phyloP scores from a whole-genome alignment of 2,797 vertebrate genomes.

The Anguilla pacifica region DNA sequence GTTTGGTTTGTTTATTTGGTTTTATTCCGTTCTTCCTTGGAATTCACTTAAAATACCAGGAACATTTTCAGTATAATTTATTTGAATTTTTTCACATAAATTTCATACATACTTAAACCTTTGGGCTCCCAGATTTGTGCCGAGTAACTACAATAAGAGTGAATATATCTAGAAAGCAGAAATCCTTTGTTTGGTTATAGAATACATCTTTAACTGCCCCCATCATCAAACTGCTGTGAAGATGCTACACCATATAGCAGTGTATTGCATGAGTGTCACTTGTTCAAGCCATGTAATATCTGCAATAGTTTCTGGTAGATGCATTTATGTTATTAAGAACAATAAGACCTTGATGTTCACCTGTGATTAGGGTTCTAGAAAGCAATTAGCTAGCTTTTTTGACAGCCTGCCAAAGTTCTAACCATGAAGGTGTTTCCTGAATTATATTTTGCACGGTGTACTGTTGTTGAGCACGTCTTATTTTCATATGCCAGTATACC shows the following conservation, averaged over 20 bases:
- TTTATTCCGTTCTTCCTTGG: not conserved
- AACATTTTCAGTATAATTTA: not conserved
- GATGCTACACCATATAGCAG: not conserved
- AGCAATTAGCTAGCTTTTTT: conserved; percentile 41
- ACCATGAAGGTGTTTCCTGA: conserved; percentile 29
- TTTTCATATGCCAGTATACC: not conserved
- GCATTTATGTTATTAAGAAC: conserved; percentile 21
- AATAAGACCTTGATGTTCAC: conserved; percentile 36
- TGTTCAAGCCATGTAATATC: not conserved
- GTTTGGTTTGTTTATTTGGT: not conserved
- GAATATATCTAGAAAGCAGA: not conserved
- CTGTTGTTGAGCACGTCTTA: not conserved
- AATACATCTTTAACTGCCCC: not conserved
- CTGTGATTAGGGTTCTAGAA: conserved; percentile 43
- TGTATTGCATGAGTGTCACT: not conserved
- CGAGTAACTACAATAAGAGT: not conserved
- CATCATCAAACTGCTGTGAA: not conserved
- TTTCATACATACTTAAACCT: not conserved
- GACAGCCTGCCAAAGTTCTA: conserved; percentile 6
- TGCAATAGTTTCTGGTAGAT: not conserved
- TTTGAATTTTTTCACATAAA: not conserved
- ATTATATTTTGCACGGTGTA: conserved; percentile 35
- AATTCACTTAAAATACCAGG: not conserved
- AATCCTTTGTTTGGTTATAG: not conserved
- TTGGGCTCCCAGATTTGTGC: not conserved